Base-by-base conservation (phyloP, 1,140 invertebrate species). In the Drosophila lacteicornis region DNA sequence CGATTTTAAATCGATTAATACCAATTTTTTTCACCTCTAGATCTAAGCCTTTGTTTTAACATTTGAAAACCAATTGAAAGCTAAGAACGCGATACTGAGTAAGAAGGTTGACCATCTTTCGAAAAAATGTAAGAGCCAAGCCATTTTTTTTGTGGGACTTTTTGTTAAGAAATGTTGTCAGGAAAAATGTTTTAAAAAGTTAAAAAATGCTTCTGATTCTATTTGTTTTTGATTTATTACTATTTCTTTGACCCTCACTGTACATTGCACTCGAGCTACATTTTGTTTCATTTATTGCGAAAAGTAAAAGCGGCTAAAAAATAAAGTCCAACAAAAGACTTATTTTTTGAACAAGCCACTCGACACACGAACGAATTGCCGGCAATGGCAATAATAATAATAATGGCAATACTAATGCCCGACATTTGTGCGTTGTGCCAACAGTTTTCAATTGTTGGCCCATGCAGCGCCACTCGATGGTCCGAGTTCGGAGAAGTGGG, bases 361-460 rank as follows among this genome's bases (percentile, higher is more conserved):
- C 55, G 46, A 67, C 71, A 76, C 40, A 58, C 63, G 30, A 30
- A 27, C 53, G 9, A 36, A 36, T 36, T 45, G 36, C 25, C 59
- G 60, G 70, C 25, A 66, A 67, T 38, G 62, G 60, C 51, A 69
- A 63, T 69, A 69, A 43, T 56, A 49, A 75, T 74, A 65, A 56
- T 50, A 65, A n/a, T 63, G 50, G 69, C 58, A 55, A 75, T 50
- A 65, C 13, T 38, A 69, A 73, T 57, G 47, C 69, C 70, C 58
- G 25, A 50, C 71, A 75, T 66, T 66, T 75, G 70, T 59, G 63
- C 53, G 74, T 75, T 77, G 75, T 68, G 75, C 74, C 73, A 76
- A 76, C 73, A 68, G 56, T 77, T 76, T 77, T 77, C 73, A 76
- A 77, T 77, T 77, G 74, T 70, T 71, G 67, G 59, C 46, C 71